Base-by-base conservation (phyloP, 2,797 vertebrate genomes). In the Odontamblyopus rebecca region DNA sequence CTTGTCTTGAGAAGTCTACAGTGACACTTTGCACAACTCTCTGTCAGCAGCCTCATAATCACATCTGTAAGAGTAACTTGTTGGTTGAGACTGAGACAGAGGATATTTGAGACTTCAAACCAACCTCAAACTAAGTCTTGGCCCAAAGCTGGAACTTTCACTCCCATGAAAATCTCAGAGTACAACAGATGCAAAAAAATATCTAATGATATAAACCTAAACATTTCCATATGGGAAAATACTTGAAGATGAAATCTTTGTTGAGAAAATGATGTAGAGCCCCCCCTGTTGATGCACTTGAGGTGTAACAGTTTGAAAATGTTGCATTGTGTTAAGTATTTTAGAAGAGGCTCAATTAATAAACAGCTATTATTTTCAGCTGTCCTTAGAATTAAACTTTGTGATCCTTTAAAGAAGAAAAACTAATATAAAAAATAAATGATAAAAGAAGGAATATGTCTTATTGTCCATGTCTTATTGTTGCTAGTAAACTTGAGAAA, bases 241-340 rank as follows among this genome's bases (percentile, higher is more conserved):
- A 79, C 61, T 53, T 19, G 65, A 53, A 78, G 76, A 76, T 65
- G 64, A 79, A 76, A 76, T 68, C 64, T 64, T 69, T 67, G 61
- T 48, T 78, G 1, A 71, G 64, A 38, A 50, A 81, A 69, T 67
- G 81, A 76, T 70, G 73, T 61, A 73, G 73, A 86, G 84, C 82
- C 6, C 86, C 88, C 85, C 85, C 87, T 90, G 75, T 87, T 84
- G 87, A 85, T 63, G 0, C 6, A 69, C 71, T 78, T 32, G 1
- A 56, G 15, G 13, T 67, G 61, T 44, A 23, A 18, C 16, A 51
- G n/a, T 7, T 53, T 15, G 12, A 48, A 48, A 48, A 48, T 48
- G 4, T 44, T 12, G 9, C 3, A 44, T 44, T 4, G 44, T 38
- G 7, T 38, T 9, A 15, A 48, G 44, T 48, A 16, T 48, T 48